Base-by-base conservation (phyloP, 2,113 vertebrate species). In the Chauna torquata region DNA sequence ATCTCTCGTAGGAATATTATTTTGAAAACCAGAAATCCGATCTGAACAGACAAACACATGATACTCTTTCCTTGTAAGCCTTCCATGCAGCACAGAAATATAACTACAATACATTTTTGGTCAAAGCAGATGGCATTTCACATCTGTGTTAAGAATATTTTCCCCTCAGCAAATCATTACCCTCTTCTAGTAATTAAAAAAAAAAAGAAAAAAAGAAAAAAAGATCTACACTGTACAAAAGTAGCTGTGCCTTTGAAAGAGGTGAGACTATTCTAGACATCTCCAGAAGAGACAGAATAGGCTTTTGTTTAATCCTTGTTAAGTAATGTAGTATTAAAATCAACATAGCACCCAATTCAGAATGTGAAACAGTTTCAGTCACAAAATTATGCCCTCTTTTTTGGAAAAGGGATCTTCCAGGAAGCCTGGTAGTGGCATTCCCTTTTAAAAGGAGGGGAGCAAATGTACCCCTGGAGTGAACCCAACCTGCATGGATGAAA, bases 1-100 rank as follows among this genome's bases (percentile, higher is more conserved):
- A 23, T 54, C 11, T 47, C 14, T 64, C 22, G 17, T 44, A 28
- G 16, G 18, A 70, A 9, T 66, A 70, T 62, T 74, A 12, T 64
- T 96, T 86, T 81, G 65, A 92, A 91, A 86, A 81, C 12, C 38
- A 23, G 71, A 89, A 74, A 32, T 57, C 54, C 62, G 58, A 95
- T 34, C 17, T 1, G 1, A 61, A 49, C 32, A 25, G 57, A 77
- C 61, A 92, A 90, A 65, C 25, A 34, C 0, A 10, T 2, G 2
- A 10, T 50, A 25, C 42, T 77, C 34, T 92, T 93, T 65, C 59
- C 47, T 71, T 91, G 55, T 24, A 80, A 78, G 36, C 14, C 5
- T 80, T 71, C 24, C 32, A 7, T 2, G 3, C 36, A 88, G 42
- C 64, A 62, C 34, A 69, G 42, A 65, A 91, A n/a, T 62, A 38